Percentiles rank a stretch among this genome's conserved stretches.
These are phyloP conservation scores for Parascotia fuliginaria DNA, from an alignment of 2,888 invertebrate genomes.

Conservation along the genomic window DNA sequence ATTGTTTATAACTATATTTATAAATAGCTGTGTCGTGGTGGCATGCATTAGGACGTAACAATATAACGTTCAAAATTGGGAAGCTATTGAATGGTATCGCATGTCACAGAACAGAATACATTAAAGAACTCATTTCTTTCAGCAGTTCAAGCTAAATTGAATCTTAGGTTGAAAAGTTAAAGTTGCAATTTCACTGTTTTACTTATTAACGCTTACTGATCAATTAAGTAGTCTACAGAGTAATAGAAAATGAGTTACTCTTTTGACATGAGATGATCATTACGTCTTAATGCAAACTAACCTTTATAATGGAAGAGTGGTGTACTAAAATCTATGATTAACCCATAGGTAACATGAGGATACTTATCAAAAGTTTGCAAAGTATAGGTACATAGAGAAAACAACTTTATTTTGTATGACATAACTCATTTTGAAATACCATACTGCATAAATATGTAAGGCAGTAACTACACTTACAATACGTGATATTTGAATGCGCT, in stretches of 20 bases:
- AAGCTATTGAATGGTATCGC: too few species aligned
- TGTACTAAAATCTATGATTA: conserved; percentile 20
- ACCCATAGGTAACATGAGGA: conserved; percentile 14
- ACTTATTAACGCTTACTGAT: too few species aligned
- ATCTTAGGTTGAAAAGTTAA: too few species aligned
- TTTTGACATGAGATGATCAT: too few species aligned
- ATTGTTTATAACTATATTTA: conserved; percentile 45
- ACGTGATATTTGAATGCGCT: too few species aligned
- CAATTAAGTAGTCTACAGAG: too few species aligned
- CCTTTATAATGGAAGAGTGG: conserved; percentile 25
- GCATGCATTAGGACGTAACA: conserved; percentile 19
- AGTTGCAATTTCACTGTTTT: too few species aligned
- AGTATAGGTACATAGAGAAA: conserved; percentile 13
- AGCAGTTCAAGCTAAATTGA: too few species aligned
- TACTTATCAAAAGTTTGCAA: conserved; percentile 3
- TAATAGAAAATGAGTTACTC: too few species aligned
- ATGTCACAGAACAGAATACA: too few species aligned
- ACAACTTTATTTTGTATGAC: conserved; percentile 23
- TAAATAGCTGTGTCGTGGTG: conserved; percentile 24
- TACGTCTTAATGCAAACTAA: conserved; percentile 16
- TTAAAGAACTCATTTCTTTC: too few species aligned
- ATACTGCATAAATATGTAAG: background rate
- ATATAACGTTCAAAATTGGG: background rate
- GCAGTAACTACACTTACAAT: background rate
- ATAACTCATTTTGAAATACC: conserved; percentile 3